phyloP scores from a whole-genome alignment of 2,113 vertebrate genomes.

The Blennius ocellaris region DNA sequence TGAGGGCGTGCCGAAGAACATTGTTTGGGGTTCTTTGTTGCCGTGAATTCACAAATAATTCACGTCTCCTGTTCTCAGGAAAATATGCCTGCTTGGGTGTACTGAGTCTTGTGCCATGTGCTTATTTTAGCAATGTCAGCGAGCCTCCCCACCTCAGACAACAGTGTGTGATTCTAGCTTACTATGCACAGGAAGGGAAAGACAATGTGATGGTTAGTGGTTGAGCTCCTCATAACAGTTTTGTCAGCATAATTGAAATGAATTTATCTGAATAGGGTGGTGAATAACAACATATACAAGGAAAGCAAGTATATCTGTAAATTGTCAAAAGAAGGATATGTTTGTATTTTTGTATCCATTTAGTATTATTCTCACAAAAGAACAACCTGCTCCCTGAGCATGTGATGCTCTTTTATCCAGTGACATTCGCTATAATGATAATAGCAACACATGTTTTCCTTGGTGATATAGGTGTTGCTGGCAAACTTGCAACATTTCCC shows the following conservation, averaged over 20 bases:
- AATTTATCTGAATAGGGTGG: slow-evolving; percentile 14
- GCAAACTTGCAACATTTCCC: slow-evolving; percentile 10
- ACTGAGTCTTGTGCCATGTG: not conserved
- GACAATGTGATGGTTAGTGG: slow-evolving; percentile 24
- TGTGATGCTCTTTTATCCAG: slow-evolving; percentile 18
- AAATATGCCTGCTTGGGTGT: not conserved
- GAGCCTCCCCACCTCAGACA: not conserved
- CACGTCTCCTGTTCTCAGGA: not conserved
- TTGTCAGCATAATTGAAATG: slow-evolving; percentile 25
- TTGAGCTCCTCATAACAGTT: slow-evolving; percentile 16
- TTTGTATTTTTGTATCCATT: slow-evolving; percentile 7
- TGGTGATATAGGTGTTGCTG: slow-evolving; percentile 16
- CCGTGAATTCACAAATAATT: not conserved
- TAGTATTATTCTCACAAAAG: slow-evolving; percentile 16
- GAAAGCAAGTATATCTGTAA: slow-evolving; percentile 9
- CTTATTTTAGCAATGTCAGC: slow-evolving; percentile 15
- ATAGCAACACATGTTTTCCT: slow-evolving; percentile 2
- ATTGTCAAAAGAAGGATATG: slow-evolving; percentile 31
- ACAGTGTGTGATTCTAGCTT: slow-evolving; percentile 1
- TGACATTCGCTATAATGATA: slow-evolving; percentile 3
- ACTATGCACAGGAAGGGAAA: slow-evolving; percentile 19
- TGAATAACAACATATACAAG: slow-evolving; percentile 18
- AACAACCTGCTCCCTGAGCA: slow-evolving; percentile 6
- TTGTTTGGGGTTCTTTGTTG: not conserved
- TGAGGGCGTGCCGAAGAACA: not conserved